Evolutionary conservation across 2,888 invertebrate species (phyloP).

Genomic region (Punctoribates punctum): DNA sequence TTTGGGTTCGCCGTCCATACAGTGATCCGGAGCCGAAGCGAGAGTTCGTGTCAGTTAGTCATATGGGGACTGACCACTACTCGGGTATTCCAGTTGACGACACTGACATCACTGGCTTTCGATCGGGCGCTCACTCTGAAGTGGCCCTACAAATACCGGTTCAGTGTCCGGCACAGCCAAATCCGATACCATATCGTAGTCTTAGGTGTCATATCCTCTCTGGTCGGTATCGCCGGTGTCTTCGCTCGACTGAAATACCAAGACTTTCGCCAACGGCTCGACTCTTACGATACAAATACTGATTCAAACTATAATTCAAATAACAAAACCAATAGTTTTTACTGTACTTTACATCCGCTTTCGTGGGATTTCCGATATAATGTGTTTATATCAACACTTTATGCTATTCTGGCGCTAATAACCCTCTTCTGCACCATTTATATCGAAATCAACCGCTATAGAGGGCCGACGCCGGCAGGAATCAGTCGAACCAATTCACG

Average conservation of each 20-base stretch:
- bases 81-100: conserved; percentile 59
- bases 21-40: conserved; percentile 44
- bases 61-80: conserved; percentile 58
- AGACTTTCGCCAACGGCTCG: conserved; percentile 15
- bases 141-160: conserved; percentile 52
- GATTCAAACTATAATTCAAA: conserved; percentile 39
- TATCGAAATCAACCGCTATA: conserved; percentile 26
- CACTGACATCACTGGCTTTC: conserved; percentile 57
- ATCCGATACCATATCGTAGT: conserved; percentile 58
- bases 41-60: conserved; percentile 54
- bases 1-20: conserved; percentile 48
- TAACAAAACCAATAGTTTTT: conserved; percentile 42
- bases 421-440: conserved; percentile 56
- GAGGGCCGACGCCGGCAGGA: background rate
- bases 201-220: conserved; percentile 57
- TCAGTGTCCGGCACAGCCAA: conserved; percentile 53
- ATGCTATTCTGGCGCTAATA: conserved; percentile 57
- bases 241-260: conserved; percentile 52
- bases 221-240: conserved; percentile 59
- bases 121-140: conserved; percentile 55
- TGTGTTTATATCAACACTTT: conserved; percentile 58
- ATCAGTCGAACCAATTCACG: conserved; percentile 47
- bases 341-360: conserved; percentile 57
- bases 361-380: conserved; percentile 57
- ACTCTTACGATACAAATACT: conserved; percentile 37